These are phyloP conservation scores for Sarcophaga rosellei DNA, from an alignment of 2,888 invertebrate genomes.

Conservation along the genomic window DNA sequence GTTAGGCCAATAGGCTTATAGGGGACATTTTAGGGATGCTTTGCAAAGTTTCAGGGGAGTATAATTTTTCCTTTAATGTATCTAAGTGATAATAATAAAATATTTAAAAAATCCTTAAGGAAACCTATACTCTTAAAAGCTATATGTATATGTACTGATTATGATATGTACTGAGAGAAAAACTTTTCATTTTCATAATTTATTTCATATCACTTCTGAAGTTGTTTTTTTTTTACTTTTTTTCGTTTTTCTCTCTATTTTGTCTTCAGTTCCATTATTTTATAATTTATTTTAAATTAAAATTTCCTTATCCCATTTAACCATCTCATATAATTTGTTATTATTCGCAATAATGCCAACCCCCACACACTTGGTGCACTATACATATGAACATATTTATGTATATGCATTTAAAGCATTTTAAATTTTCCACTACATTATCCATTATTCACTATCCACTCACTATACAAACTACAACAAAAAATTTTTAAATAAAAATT, in stretches of 20 bases:
- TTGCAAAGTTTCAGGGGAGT: too few species aligned
- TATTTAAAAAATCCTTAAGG: too few species aligned
- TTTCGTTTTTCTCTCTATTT: conserved; percentile 1
- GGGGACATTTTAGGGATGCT: too few species aligned
- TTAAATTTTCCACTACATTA: conserved; percentile 66
- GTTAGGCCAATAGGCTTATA: too few species aligned
- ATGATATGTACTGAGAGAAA: too few species aligned
- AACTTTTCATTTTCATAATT: neutral
- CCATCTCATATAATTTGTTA: conserved; percentile 62
- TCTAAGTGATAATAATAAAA: too few species aligned
- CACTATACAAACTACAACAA: neutral
- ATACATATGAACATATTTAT: neutral
- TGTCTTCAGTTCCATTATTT: conserved; percentile 20
- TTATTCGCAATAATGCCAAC: conserved; percentile 53
- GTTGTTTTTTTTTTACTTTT: neutral
- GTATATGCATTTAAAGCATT: conserved; percentile 29
- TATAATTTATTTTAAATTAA: conserved; percentile 59
- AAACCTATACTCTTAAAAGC: too few species aligned
- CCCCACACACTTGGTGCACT: conserved; percentile 52
- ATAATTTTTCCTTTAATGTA: too few species aligned
- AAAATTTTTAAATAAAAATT: conserved; percentile 51
- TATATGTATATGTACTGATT: too few species aligned
- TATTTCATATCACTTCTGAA: neutral
- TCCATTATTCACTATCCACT: conserved; percentile 40
- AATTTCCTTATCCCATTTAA: conserved; percentile 64